Percentiles rank a stretch among this genome's conserved stretches.
Evolutionary conservation across 2,888 invertebrate genomes (phyloP).

Genomic region (Eulithis testata): DNA sequence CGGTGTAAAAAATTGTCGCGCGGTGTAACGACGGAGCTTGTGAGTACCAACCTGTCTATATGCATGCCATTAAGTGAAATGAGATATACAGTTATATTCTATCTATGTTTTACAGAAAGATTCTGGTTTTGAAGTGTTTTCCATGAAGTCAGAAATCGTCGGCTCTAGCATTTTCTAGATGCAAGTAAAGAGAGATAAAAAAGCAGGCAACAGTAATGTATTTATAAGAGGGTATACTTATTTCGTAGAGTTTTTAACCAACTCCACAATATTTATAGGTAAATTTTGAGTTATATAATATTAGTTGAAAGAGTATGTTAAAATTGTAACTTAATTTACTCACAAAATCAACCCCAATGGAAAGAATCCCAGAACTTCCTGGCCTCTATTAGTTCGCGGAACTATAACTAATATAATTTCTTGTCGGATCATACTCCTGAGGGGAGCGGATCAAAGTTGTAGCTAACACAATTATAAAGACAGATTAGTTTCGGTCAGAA

Average conservation of each 20-base stretch:
- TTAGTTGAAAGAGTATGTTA: not conserved
- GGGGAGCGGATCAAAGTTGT: conserved; percentile 81
- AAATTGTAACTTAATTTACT: conserved; percentile 7
- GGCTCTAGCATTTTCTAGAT: no score
- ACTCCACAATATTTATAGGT: no score
- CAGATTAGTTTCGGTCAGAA: conserved; percentile 81
- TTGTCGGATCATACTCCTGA: conserved; percentile 77
- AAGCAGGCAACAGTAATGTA: no score
- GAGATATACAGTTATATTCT: not conserved
- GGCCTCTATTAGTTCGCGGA: conserved; percentile 73
- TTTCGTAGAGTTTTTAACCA: no score
- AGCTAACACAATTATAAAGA: conserved; percentile 80
- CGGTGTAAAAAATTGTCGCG: conserved; percentile 58
- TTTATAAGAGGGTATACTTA: no score
- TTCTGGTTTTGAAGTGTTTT: no score
- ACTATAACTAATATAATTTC: conserved; percentile 78
- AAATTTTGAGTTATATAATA: no score
- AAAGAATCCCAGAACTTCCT: conserved; percentile 50
- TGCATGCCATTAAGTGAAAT: not conserved
- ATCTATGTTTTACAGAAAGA: not conserved
- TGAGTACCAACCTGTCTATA: not conserved
- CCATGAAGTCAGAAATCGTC: no score
- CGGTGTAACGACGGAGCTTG: conserved; percentile 16
- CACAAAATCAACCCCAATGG: conserved; percentile 34
- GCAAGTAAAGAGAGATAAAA: no score